Conservation (phyloP, 2,888 invertebrate species). For the Macrophya alboannulata region DNA sequence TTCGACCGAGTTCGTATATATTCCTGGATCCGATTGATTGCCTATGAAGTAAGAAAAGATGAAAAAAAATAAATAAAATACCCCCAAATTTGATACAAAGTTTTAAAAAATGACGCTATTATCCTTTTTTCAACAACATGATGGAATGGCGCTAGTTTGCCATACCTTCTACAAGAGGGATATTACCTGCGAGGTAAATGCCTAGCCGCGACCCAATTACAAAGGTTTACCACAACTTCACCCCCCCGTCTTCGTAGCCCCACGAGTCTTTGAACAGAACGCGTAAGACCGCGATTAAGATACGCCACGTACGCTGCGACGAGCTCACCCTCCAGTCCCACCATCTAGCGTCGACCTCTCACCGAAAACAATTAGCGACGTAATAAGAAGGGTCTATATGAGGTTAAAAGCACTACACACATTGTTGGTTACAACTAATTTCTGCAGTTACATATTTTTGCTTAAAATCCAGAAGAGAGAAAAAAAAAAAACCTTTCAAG, state of each 20-base stretch:
- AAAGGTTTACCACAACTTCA: conserved; percentile 53
- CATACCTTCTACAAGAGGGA: neutral
- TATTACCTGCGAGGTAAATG: conserved; percentile 51
- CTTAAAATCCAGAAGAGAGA: neutral
- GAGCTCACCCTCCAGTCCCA: conserved; percentile 2
- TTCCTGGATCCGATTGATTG: neutral
- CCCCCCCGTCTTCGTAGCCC: conserved; percentile 33
- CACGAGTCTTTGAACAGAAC: conserved; percentile 35
- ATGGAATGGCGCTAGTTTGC: neutral
- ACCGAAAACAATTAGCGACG: conserved; percentile 37
- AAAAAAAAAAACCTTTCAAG: too few species aligned
- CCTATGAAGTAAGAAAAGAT: neutral
- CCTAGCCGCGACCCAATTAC: conserved; percentile 51
- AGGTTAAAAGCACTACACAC: neutral
- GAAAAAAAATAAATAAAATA: neutral
- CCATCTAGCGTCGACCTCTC: neutral
- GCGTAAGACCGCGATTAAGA: conserved; percentile 57
- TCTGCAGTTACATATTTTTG: neutral
- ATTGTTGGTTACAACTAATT: conserved; percentile 3
- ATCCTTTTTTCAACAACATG: neutral
- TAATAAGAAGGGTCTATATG: neutral
- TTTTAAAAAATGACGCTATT: neutral
- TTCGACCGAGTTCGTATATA: neutral
- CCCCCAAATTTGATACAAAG: neutral
- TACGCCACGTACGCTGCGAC: conserved; percentile 49